Evolutionary conservation across 2,888 invertebrate species (phyloP), one percentile per base, ranked within the genome.

Genomic region (Lydus trimaculatus): DNA sequence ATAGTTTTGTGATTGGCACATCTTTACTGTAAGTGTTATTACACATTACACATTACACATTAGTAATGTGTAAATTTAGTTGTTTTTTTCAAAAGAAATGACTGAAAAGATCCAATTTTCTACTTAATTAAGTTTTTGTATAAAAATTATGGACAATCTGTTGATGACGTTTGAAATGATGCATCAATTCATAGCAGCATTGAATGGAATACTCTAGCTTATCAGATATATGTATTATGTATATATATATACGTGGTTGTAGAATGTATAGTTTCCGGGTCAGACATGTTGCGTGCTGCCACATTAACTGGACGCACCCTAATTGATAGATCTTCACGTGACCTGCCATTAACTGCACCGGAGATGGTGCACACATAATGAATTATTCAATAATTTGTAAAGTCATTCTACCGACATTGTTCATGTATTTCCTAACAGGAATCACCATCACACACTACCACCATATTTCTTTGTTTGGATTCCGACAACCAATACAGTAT

Each of bases 281-380:
- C 73, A 76, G 80, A 77, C 79, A 77, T 74, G 78, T 79, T 80
- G 78, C 78, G 77, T 76, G 75, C 56, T 76, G 77, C 76, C 76
- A 76, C 77, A 77, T 78, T 72, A 76, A 74, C 73, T 71, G 73
- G 74, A 78, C 76, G 75, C 73, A 76, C 75, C 73, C 76, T 79
- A 80, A 80, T 80, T 80, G 80, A 80, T 80, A 78, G 79, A 77
- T 78, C 76, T 74, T 69, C 78, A 76, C 78, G 77, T 78, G 78
- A 76, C 73, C 74, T 61, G 75, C 77, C 75, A 78, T 79, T 79
- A 79, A 76, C 76, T 78, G 75, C 76, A 80, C 77, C 79, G 76
- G 80, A 76, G 76, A 77, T 78, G 76, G 77, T 72, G 71, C 65
- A 65, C 72, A 36, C 67, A 73, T 69, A 72, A 76, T 79, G 79